Evolutionary conservation across 2,888 invertebrate species (phyloP).

Genomic region (Leucozona laternaria): DNA sequence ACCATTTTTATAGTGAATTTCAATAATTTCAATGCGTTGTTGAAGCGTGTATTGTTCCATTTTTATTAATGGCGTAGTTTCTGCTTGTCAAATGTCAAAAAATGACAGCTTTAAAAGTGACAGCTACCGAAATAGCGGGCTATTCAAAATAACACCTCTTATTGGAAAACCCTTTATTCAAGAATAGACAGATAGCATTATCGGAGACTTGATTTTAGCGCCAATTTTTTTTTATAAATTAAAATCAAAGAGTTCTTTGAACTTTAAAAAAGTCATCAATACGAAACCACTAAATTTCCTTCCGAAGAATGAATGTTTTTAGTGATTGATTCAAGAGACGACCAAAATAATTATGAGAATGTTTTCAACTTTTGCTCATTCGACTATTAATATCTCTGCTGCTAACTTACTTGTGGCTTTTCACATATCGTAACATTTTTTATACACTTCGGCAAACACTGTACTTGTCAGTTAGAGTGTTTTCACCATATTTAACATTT

Average conservation of each 20-base stretch:
- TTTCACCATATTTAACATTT: slow-evolving; percentile 42
- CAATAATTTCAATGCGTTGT: no score
- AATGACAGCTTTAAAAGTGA: no score
- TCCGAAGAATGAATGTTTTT: not conserved
- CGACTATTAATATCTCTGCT: not conserved
- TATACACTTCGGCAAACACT: not conserved
- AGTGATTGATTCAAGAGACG: not conserved
- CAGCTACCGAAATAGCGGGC: no score
- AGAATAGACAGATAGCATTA: not conserved
- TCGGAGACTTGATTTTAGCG: not conserved
- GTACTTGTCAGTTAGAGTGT: slow-evolving; percentile 37
- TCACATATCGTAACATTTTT: not conserved
- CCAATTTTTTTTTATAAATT: not conserved
- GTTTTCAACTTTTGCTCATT: not conserved
- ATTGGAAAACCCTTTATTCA: no score
- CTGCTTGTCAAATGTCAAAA: no score
- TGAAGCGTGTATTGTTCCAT: no score
- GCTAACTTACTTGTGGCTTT: not conserved
- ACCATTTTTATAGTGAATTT: no score
- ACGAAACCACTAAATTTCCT: not conserved
- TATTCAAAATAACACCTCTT: no score
- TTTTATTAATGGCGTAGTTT: no score
- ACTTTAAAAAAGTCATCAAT: not conserved
- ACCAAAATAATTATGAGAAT: not conserved
- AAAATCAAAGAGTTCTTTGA: not conserved